These are phyloP conservation scores for Spilosoma lubricipeda DNA, from an alignment of 2,888 invertebrate genomes.

Conservation along the genomic window DNA sequence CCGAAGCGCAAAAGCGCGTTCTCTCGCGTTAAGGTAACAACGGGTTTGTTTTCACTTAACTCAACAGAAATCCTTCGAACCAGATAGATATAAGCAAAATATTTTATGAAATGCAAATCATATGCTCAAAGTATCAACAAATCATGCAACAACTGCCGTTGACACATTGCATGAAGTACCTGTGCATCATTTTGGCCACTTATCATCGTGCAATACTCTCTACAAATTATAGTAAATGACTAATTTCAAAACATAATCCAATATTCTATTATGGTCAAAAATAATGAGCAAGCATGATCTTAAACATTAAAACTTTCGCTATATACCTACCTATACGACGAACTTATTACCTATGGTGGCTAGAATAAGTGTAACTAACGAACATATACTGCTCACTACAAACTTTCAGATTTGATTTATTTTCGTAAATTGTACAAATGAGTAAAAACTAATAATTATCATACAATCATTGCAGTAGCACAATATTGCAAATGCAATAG, in stretches of 20 bases:
- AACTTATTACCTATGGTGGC: not conserved
- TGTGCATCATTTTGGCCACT: conserved; percentile 19
- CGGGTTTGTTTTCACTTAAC: not conserved
- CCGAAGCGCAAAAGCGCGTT: not conserved
- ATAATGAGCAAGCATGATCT: not conserved
- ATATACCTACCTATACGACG: not conserved
- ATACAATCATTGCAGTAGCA: not conserved
- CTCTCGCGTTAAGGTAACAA: not conserved
- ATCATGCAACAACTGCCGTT: not conserved
- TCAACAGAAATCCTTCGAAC: not conserved
- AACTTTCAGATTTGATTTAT: not conserved
- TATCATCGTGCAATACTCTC: conserved; percentile 22
- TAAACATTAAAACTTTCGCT: not conserved
- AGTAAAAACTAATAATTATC: conserved; percentile 1
- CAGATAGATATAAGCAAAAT: not conserved
- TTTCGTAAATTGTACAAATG: not conserved
- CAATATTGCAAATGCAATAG: not conserved
- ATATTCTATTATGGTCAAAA: conserved; percentile 2
- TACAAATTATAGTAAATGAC: conserved; percentile 18
- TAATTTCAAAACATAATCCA: conserved; percentile 18
- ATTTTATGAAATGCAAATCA: conserved; percentile 8
- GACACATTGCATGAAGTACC: not conserved
- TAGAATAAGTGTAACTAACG: not conserved
- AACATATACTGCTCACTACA: not conserved
- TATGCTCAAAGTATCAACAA: not conserved